These are phyloP conservation scores for Pachymerium ferrugineum DNA, from an alignment of 2,888 invertebrate genomes.

Conservation along the genomic window DNA sequence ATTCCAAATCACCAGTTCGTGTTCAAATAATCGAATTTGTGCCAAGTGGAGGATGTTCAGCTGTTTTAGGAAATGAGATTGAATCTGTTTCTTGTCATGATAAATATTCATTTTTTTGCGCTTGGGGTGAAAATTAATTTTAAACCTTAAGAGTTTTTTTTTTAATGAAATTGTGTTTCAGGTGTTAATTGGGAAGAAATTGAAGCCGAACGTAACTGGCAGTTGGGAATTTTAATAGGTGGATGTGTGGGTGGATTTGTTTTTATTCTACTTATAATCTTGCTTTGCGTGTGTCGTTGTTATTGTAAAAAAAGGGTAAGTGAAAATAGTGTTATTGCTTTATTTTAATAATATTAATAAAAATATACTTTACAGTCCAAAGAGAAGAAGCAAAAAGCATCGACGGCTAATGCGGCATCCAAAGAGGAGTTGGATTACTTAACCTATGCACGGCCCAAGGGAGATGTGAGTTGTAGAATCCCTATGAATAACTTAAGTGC, in stretches of 20 bases:
- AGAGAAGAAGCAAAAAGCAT: neutral
- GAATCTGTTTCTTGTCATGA: neutral
- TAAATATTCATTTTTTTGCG: conserved; percentile 1
- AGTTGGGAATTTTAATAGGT: neutral
- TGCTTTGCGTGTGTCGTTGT: neutral
- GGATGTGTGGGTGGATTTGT: neutral
- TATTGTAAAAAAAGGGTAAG: neutral
- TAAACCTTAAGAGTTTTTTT: neutral
- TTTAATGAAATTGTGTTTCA: neutral
- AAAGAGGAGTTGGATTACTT: conserved; percentile 4
- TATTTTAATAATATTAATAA: too few relatives aligned
- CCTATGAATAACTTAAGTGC: too few relatives aligned
- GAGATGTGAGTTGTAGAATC: neutral
- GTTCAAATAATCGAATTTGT: neutral
- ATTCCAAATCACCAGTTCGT: neutral
- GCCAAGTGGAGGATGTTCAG: neutral
- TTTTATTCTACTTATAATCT: neutral
- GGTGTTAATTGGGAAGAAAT: neutral
- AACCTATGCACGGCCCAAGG: neutral
- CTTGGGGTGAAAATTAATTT: conserved; percentile 17
- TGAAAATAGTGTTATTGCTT: too few relatives aligned
- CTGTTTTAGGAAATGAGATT: neutral
- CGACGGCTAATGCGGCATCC: neutral
- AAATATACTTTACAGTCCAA: neutral
- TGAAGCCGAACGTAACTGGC: neutral